These are phyloP conservation scores for Pseudochaenichthys georgianus DNA, from an alignment of 2,797 vertebrate genomes.

Conservation along the genomic window DNA sequence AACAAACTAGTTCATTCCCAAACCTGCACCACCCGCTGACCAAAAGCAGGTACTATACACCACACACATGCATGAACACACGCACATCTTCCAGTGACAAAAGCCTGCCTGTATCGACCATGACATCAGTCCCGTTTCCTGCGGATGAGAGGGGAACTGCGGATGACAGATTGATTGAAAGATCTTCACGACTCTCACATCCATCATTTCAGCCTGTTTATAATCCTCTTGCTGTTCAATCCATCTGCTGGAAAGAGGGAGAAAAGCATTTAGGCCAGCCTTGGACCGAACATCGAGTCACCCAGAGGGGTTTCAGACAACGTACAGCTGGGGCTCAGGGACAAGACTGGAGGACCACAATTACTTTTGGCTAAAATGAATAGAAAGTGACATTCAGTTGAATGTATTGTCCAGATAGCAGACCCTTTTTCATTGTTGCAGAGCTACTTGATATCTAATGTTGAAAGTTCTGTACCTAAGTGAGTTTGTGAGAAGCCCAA, in stretches of 20 bases:
- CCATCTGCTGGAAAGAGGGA: slow-evolving; percentile 41
- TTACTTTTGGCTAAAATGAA: slow-evolving; percentile 17
- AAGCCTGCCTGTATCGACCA: slow-evolving; percentile 49
- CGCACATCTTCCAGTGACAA: slow-evolving; percentile 29
- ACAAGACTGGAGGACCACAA: slow-evolving; percentile 2
- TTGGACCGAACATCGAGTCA: slow-evolving; percentile 39
- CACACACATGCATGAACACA: slow-evolving; percentile 14
- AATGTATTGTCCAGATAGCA: slow-evolving; percentile 29
- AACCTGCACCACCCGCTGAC: background rate
- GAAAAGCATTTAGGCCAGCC: slow-evolving; percentile 44
- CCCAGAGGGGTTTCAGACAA: slow-evolving; percentile 28
- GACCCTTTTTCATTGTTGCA: background rate
- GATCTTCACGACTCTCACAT: slow-evolving; percentile 56
- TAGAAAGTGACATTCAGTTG: slow-evolving; percentile 20
- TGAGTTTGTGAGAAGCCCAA: slow-evolving; percentile 18
- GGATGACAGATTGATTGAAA: slow-evolving; percentile 83
- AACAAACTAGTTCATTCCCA: slow-evolving; percentile 13
- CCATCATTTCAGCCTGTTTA: slow-evolving; percentile 60
- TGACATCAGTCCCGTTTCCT: slow-evolving; percentile 73
- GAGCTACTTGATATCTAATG: slow-evolving; percentile 41
- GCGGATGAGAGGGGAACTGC: slow-evolving; percentile 64
- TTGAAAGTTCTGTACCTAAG: slow-evolving; percentile 39
- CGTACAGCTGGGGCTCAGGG: slow-evolving; percentile 27
- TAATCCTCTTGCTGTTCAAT: slow-evolving; percentile 54
- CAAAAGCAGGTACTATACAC: background rate